Conservation (phyloP, 2,888 invertebrate species). For the Rhopalosiphum nymphaeae region DNA sequence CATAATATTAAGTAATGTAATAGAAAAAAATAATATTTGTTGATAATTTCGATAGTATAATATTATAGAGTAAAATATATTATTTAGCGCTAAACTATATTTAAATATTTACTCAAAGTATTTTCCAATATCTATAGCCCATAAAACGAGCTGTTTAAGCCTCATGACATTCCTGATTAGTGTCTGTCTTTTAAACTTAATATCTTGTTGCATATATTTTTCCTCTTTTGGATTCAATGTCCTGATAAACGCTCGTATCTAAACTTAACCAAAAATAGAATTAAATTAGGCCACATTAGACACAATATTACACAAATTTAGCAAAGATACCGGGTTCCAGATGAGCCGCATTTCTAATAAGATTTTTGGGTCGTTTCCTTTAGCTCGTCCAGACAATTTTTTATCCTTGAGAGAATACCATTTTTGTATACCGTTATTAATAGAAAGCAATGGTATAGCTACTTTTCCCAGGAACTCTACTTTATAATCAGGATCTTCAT, state of each 20-base stretch:
- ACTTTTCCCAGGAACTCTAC: slow-evolving; percentile 97
- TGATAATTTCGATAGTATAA: neutral
- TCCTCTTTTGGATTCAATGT: slow-evolving; percentile 95
- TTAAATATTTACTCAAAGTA: slow-evolving; percentile 84
- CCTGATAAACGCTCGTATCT: slow-evolving; percentile 89
- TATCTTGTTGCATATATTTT: slow-evolving; percentile 94
- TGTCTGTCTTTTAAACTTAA: slow-evolving; percentile 94
- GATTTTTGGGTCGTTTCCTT: slow-evolving; percentile 91
- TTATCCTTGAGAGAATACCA: slow-evolving; percentile 98
- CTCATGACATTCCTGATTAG: slow-evolving; percentile 95
- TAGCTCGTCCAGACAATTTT: slow-evolving; percentile 89
- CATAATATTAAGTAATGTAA: neutral
- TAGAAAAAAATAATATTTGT: neutral
- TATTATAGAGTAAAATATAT: neutral
- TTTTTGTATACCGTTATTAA: slow-evolving; percentile 90
- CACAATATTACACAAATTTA: neutral
- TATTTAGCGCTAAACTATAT: neutral
- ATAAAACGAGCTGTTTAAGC: slow-evolving; percentile 88
- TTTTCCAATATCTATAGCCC: slow-evolving; percentile 89
- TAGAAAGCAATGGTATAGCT: slow-evolving; percentile 86
- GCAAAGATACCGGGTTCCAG: slow-evolving; percentile 86
- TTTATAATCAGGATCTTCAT: slow-evolving; percentile 98
- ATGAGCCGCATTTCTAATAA: slow-evolving; percentile 90
- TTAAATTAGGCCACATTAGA: slow-evolving; percentile 13
- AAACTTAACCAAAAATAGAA: slow-evolving; percentile 66